Evolutionary conservation across 2,113 vertebrate species (phyloP), one percentile per base, ranked within the genome.

Genomic region (Lynx canadensis): DNA sequence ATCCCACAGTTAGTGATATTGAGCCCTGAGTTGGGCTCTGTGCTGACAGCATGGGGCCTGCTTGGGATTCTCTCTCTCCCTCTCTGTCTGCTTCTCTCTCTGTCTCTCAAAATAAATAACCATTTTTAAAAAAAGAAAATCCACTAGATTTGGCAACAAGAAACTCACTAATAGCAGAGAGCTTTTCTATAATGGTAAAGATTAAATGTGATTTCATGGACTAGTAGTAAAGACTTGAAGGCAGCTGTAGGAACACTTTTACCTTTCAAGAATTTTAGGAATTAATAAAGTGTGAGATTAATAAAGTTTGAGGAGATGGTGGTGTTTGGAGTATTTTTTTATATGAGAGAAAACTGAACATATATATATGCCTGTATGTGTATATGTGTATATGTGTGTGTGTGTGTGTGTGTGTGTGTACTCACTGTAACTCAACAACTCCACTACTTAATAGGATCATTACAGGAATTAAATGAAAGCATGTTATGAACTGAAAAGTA

Each of bases 401-500:
- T 29, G 31, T 36, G 36, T 63, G 4, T 91, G 25, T 73, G 29
- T 71, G 23, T 38, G 19, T 66, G 27, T 89, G 52, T 29, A 23
- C n/a, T n/a, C n/a, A 82, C 4, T 21, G 5, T 74, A 63, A n/a
- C 31, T 74, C 65, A 94, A 69, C 14, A 86, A 71, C 33, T 94
- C 86, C 45, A 3, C 33, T n/a, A 57, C 25, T 55, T 71, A n/a
- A 36, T 33, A 81, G 41, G 33, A 69, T 83, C 66, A 57, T 0
- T 91, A 11, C 12, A 36, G 14, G 48, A 86, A 97, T 66, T 19
- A 93, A 94, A 48, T 55, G n/a, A 89, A 68, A 95, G 19, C 36
- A 81, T 3, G 27, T 73, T 86, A 76, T 68, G 11, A 91, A 38
- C 27, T 81, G 31, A 60, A 93, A 89, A 68, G 21, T 29, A 23